Conservation (phyloP, 2,797 vertebrate species). For the Phrynocephalus guinanensis region DNA sequence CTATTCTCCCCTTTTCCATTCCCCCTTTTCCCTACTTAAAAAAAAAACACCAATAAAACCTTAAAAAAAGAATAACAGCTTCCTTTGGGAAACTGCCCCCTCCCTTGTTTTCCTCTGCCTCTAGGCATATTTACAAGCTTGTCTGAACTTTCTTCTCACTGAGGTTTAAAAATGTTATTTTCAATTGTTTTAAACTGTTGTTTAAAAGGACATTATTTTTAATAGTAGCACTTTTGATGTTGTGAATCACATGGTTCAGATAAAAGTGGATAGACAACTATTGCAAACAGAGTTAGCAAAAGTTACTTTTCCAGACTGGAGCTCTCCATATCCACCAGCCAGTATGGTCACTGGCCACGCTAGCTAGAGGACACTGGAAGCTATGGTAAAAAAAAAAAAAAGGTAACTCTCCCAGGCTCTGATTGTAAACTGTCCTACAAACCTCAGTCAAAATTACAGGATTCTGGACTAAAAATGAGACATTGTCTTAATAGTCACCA, state of each 20-base stretch:
- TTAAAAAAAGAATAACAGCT: too few relatives aligned
- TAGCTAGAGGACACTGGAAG: too few relatives aligned
- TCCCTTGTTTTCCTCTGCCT: neutral
- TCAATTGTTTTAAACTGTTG: neutral
- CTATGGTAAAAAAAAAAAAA: too few relatives aligned
- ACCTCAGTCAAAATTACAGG: too few relatives aligned
- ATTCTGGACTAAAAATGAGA: too few relatives aligned
- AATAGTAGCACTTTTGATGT: neutral
- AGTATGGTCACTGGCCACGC: neutral
- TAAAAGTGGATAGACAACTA: too few relatives aligned
- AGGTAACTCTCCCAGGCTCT: too few relatives aligned
- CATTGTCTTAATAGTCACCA: too few relatives aligned
- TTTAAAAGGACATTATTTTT: neutral
- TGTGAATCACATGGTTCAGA: neutral
- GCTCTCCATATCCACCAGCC: neutral
- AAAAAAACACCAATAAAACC: too few relatives aligned
- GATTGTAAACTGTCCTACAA: too few relatives aligned
- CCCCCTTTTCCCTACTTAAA: too few relatives aligned
- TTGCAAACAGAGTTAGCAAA: neutral
- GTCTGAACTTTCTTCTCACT: neutral
- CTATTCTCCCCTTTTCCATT: too few relatives aligned
- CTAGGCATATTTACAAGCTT: neutral
- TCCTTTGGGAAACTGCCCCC: neutral
- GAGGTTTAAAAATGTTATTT: neutral
- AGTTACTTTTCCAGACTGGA: neutral